phyloP scores from a whole-genome alignment of 2,113 vertebrate genomes.

The Coturnix japonica region DNA sequence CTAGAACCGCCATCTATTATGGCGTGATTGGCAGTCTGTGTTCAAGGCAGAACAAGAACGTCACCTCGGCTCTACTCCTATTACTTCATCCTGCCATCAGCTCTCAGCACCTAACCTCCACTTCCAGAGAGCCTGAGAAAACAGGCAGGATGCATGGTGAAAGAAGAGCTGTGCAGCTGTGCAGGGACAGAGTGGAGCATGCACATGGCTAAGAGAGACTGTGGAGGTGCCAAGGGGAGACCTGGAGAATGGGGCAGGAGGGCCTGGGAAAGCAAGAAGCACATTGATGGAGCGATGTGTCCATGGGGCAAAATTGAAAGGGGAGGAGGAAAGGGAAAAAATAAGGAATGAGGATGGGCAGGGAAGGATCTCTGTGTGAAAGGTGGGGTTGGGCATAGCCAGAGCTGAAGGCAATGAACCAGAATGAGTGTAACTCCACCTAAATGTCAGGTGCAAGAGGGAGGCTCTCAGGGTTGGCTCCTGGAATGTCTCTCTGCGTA shows the following conservation, averaged over 20 bases:
- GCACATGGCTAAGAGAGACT: not conserved
- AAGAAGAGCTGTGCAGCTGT: not conserved
- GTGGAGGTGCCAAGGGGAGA: not conserved
- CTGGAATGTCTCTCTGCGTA: not conserved
- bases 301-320: not conserved
- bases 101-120: conserved; percentile 7
- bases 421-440: not conserved
- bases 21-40: conserved; percentile 56
- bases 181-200: not conserved
- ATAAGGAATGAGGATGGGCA: not conserved
- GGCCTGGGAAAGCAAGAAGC: conserved; percentile 9
- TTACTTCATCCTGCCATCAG: conserved; percentile 55
- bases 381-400: not conserved
- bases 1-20: conserved; percentile 52
- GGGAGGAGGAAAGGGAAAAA: not conserved
- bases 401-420: not conserved
- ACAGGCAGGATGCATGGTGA: not conserved
- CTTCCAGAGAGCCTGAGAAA: conserved; percentile 63
- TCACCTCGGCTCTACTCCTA: conserved; percentile 57
- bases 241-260: not conserved
- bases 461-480: not conserved
- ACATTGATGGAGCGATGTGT: not conserved
- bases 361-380: not conserved
- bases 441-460: not conserved
- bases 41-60: conserved; percentile 58